phyloP scores from a whole-genome alignment of 2,113 vertebrate genomes.

The Eudyptes chrysolophus region DNA sequence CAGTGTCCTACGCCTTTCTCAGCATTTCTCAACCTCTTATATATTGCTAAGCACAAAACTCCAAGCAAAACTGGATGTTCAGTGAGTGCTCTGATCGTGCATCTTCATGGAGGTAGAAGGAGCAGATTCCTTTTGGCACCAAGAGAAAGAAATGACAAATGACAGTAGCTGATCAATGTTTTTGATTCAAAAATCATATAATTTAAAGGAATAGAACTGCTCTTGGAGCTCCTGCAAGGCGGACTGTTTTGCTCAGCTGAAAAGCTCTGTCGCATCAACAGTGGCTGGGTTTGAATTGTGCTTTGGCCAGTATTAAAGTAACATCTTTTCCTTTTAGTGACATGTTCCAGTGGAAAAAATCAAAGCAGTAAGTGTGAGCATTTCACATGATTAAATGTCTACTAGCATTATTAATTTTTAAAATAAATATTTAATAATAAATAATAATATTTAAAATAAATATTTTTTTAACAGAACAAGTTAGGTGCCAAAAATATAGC shows the following conservation, averaged over 20 bases:
- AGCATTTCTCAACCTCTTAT: background rate
- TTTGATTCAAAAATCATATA: background rate
- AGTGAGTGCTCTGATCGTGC: background rate
- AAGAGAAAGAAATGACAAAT: background rate
- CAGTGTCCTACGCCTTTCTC: background rate
- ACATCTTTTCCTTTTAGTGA: background rate
- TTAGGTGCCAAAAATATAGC: background rate
- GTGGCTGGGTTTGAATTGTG: background rate
- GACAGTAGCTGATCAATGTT: background rate
- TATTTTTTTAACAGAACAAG: background rate
- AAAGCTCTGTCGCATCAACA: background rate
- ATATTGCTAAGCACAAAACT: background rate
- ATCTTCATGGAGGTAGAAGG: rapidly evolving
- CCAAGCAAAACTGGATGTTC: background rate
- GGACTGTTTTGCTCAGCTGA: background rate
- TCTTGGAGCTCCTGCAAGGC: background rate
- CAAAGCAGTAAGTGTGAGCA: background rate
- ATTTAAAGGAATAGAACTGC: background rate
- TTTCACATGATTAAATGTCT: background rate
- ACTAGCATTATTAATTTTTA: background rate
- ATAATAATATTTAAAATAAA: background rate
- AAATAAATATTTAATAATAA: background rate
- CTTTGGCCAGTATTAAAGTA: background rate
- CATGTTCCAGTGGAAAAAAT: background rate
- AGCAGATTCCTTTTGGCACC: background rate